These are phyloP conservation scores for Altica lythri DNA, from an alignment of 2,888 invertebrate genomes.

Conservation along the genomic window DNA sequence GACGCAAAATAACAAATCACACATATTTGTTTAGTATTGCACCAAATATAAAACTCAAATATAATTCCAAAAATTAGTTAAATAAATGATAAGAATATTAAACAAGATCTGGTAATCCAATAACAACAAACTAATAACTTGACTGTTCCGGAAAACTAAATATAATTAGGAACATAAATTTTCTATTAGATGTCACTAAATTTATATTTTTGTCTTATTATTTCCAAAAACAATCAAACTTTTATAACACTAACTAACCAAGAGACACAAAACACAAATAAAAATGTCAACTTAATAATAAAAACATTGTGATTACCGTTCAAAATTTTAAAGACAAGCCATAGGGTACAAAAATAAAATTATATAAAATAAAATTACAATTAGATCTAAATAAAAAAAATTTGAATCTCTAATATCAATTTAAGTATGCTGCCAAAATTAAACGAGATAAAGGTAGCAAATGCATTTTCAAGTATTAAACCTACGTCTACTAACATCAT, in stretches of 20 bases:
- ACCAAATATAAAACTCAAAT: background rate
- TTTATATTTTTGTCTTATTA: no score
- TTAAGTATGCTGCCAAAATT: slow-evolving; percentile 16
- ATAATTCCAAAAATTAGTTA: background rate
- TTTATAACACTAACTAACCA: no score
- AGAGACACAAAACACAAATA: slow-evolving; percentile 3
- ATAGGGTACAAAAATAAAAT: slow-evolving; percentile 2
- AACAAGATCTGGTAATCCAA: slow-evolving; percentile 6
- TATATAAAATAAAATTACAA: slow-evolving; percentile 1
- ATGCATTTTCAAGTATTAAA: slow-evolving; percentile 1
- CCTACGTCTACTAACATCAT: background rate
- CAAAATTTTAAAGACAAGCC: background rate
- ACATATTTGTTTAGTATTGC: slow-evolving; percentile 8
- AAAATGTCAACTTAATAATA: background rate
- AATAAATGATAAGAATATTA: slow-evolving; percentile 1
- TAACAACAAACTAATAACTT: slow-evolving; percentile 2
- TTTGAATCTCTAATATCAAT: background rate
- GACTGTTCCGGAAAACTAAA: background rate
- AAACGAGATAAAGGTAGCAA: background rate
- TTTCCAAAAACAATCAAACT: no score
- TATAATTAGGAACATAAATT: background rate
- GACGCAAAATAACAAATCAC: slow-evolving; percentile 1
- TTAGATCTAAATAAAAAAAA: slow-evolving; percentile 1
- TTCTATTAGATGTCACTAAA: no score
- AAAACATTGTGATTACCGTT: background rate